Evolutionary conservation across 2,113 vertebrate genomes (phyloP).

Genomic region (Sebastes schlegelii): DNA sequence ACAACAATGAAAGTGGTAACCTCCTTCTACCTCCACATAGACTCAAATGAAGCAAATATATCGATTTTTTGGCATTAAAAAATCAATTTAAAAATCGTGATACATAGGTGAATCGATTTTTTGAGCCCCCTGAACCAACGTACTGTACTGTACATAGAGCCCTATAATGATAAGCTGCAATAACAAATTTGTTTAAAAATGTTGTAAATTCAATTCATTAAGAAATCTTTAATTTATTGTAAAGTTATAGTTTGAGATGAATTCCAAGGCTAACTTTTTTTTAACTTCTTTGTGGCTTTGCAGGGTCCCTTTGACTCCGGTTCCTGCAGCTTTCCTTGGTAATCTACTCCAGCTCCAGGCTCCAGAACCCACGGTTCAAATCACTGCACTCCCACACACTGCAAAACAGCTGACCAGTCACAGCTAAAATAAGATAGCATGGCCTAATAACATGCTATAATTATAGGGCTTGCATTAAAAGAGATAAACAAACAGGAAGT

Average conservation of each 20-base stretch:
- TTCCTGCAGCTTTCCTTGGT: constrained; percentile 13
- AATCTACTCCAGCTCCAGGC: constrained; percentile 4
- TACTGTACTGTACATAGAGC: not conserved
- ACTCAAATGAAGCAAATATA: too few species aligned
- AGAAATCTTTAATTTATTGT: not conserved
- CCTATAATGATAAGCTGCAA: not conserved
- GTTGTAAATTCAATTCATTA: not conserved
- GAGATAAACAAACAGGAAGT: constrained; percentile 23
- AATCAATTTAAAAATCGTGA: too few species aligned
- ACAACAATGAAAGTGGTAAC: too few species aligned
- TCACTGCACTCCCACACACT: constrained; percentile 25
- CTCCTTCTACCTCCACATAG: too few species aligned
- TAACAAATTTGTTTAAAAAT: not conserved
- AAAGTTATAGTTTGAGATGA: not conserved
- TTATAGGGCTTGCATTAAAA: constrained; percentile 42
- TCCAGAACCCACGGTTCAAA: constrained; percentile 37
- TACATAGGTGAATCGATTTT: too few species aligned
- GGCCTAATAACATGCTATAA: constrained; percentile 53
- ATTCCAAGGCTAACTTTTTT: not conserved
- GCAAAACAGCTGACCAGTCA: constrained; percentile 53
- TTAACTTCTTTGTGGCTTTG: constrained; percentile 4
- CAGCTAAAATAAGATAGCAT: constrained; percentile 44
- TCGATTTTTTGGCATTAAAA: too few species aligned
- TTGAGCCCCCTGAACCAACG: too few species aligned
- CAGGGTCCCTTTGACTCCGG: not conserved